These are phyloP conservation scores for Drosophila tsacasi DNA, from an alignment of 1,140 invertebrate genomes.

Conservation along the genomic window DNA sequence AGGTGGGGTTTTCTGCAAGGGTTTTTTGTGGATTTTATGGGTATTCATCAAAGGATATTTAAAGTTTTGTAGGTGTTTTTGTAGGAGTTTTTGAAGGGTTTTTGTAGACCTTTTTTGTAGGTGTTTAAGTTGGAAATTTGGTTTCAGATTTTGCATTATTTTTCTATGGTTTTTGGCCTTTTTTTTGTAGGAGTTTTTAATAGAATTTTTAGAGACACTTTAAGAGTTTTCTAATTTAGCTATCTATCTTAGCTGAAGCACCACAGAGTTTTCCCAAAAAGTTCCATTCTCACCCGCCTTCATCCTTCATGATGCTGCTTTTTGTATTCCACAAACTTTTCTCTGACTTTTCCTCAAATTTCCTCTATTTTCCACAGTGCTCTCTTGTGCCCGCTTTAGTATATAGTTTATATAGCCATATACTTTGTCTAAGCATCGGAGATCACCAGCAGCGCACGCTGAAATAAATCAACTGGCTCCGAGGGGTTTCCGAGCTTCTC, in stretches of 20 bases:
- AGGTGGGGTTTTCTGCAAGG: too few species aligned
- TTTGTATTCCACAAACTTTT: neutral
- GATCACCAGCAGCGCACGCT: slow-evolving; percentile 80
- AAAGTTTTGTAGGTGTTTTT: too few species aligned
- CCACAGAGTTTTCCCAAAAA: neutral
- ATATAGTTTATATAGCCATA: slow-evolving; percentile 60
- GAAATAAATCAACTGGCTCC: slow-evolving; percentile 83
- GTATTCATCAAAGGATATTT: too few species aligned
- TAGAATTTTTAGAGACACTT: too few species aligned
- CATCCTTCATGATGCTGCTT: neutral
- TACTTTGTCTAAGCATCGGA: slow-evolving; percentile 75
- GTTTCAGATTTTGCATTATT: too few species aligned
- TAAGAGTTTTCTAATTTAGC: neutral
- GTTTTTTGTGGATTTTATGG: too few species aligned
- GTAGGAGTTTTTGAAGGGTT: too few species aligned
- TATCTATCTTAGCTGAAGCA: neutral
- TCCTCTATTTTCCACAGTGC: slow-evolving; percentile 24
- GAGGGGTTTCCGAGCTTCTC: slow-evolving; percentile 56
- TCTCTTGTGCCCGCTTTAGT: slow-evolving; percentile 28
- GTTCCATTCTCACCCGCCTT: neutral
- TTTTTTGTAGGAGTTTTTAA: too few species aligned
- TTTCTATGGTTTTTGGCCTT: too few species aligned
- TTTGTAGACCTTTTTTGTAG: neutral
- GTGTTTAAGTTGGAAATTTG: too few species aligned
- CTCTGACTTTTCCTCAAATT: neutral